These are phyloP conservation scores for Adrianichthys oophorus DNA, from an alignment of 2,797 vertebrate species.

Conservation along the genomic window DNA sequence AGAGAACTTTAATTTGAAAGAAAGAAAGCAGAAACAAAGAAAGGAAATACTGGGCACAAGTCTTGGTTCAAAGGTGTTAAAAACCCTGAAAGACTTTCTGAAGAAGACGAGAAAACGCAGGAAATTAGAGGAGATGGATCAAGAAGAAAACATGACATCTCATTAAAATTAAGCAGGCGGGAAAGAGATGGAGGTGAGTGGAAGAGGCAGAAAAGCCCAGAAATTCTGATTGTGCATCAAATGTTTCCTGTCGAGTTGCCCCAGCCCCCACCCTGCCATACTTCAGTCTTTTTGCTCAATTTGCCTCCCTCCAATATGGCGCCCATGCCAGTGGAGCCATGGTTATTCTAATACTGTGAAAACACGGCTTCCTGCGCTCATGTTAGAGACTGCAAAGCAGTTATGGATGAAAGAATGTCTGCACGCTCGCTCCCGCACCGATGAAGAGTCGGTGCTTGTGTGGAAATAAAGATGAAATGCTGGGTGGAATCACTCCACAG, in stretches of 20 bases:
- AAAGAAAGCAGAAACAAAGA: constrained; percentile 19
- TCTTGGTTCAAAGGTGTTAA: background rate
- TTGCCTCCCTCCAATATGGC: constrained; percentile 76
- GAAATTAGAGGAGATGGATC: constrained; percentile 12
- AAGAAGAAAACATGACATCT: background rate
- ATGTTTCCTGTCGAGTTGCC: constrained; percentile 19
- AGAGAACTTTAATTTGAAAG: constrained; percentile 16
- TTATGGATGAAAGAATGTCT: background rate
- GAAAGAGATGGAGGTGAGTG: background rate
- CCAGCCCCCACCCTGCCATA: constrained; percentile 48
- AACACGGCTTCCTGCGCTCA: constrained; percentile 3
- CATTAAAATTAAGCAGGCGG: background rate
- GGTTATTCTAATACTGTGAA: constrained; percentile 59
- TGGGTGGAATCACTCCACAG: constrained; percentile 29
- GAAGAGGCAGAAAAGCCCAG: constrained; percentile 13
- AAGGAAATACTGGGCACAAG: constrained; percentile 12
- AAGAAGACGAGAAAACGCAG: constrained; percentile 20
- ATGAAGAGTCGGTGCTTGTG: too few relatives aligned
- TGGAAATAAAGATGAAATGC: background rate
- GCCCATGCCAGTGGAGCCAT: constrained; percentile 62
- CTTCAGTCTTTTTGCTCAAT: constrained; percentile 53
- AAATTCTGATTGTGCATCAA: constrained; percentile 26
- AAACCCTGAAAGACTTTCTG: background rate
- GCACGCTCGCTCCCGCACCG: too few relatives aligned
- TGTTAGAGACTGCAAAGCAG: background rate